Evolutionary conservation across 2,797 vertebrate species (phyloP).

Genomic region (Streptopelia turtur): DNA sequence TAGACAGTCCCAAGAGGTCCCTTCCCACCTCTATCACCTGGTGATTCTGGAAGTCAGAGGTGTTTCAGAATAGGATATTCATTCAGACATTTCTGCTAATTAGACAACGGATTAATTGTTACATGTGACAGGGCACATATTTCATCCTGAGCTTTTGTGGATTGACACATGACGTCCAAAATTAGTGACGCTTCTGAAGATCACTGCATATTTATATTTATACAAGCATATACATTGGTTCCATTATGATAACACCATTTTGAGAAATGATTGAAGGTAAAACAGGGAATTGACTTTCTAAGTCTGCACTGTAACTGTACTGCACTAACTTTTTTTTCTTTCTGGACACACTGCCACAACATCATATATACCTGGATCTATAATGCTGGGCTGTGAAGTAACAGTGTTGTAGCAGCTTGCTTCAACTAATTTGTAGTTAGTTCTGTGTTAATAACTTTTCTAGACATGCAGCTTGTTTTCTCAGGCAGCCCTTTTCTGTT

Average conservation of each 20-base stretch:
- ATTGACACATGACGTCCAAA: fast-evolving
- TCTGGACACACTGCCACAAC: background rate
- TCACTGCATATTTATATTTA: background rate
- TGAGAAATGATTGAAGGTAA: background rate
- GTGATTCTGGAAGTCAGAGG: background rate
- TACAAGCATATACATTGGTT: background rate
- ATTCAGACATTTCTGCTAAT: background rate
- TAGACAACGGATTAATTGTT: background rate
- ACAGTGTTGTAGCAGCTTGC: background rate
- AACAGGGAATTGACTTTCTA: background rate
- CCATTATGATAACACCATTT: background rate
- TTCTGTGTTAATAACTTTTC: background rate
- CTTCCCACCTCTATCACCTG: background rate
- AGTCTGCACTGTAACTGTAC: background rate
- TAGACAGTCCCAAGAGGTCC: background rate
- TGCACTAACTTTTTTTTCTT: background rate
- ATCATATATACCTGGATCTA: fast-evolving
- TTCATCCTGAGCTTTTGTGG: background rate
- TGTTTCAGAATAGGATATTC: background rate
- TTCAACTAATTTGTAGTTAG: background rate
- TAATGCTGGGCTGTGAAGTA: background rate
- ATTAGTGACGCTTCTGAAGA: background rate
- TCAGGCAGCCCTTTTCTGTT: background rate
- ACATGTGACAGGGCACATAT: background rate
- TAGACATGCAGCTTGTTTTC: background rate